Evolutionary conservation across 2,888 invertebrate species (phyloP).

Genomic region (Troides aeacus): DNA sequence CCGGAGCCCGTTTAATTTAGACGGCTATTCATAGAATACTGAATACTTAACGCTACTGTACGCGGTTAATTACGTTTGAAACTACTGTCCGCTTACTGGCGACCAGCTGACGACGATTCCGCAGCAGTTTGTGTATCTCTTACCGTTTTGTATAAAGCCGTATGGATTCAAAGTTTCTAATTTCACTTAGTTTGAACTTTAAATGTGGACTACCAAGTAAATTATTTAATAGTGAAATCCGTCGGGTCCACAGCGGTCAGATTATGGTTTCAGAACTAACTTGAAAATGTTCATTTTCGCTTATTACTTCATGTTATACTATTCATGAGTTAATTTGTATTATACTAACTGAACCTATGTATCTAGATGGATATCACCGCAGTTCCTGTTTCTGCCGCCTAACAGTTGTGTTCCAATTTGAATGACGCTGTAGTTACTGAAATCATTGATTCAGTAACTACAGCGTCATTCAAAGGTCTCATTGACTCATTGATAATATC

Average conservation of each 20-base stretch:
- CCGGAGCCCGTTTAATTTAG: constrained; percentile 11
- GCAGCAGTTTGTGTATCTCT: background rate
- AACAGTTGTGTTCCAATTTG: no score
- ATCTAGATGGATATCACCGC: no score
- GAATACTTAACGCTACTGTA: constrained; percentile 10
- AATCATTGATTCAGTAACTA: no score
- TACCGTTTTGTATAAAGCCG: background rate
- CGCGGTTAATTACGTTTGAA: constrained; percentile 15
- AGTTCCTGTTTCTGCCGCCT: no score
- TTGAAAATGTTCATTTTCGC: background rate
- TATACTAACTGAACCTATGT: no score
- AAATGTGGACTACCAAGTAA: background rate
- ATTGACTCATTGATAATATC: no score
- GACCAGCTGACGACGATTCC: background rate
- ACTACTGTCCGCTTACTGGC: constrained; percentile 5
- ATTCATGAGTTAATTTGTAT: no score
- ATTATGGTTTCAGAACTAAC: background rate
- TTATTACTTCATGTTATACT: no score
- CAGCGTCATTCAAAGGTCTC: no score
- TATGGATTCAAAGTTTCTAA: background rate
- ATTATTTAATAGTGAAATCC: background rate
- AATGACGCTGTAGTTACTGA: no score
- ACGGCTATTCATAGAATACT: constrained; percentile 17
- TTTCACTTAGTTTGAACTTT: background rate
- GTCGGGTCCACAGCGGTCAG: background rate